These are phyloP conservation scores for Atractosteus spatula DNA, from an alignment of 2,113 vertebrate species.

Conservation along the genomic window DNA sequence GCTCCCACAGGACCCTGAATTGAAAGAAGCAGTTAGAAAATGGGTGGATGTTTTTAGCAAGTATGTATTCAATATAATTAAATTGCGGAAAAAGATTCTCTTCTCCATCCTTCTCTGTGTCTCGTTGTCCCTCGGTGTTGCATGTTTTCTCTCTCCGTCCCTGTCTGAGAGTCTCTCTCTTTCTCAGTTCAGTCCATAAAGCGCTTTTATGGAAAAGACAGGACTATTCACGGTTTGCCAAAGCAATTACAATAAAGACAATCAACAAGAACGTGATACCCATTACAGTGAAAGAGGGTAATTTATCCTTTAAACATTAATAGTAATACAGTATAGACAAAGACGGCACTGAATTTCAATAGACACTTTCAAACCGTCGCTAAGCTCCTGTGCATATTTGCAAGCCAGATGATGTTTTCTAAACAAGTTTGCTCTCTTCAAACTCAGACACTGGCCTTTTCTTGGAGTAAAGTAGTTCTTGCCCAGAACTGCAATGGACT, in stretches of 20 bases:
- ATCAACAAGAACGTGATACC: conserved; percentile 27
- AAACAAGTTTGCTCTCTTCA: conserved; percentile 3
- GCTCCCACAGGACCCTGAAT: too few species aligned
- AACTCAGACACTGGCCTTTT: too few species aligned
- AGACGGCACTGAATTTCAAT: conserved; percentile 16
- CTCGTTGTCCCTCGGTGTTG: conserved; percentile 16
- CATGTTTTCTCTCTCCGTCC: not conserved
- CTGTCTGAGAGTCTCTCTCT: conserved; percentile 8
- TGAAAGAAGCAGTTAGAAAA: too few species aligned
- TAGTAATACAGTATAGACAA: conserved; percentile 24
- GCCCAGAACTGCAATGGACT: too few species aligned
- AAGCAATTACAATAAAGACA: conserved; percentile 38
- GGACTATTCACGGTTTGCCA: conserved; percentile 30
- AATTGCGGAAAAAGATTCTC: not conserved
- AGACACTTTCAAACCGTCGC: conserved; percentile 23
- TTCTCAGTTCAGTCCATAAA: conserved; percentile 35
- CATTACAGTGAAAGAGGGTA: conserved; percentile 19
- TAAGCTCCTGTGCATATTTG: conserved; percentile 12
- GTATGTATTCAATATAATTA: conserved; percentile 6
- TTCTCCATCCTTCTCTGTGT: not conserved
- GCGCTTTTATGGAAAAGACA: conserved; percentile 24
- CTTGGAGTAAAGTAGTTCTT: too few species aligned
- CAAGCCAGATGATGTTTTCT: conserved; percentile 22
- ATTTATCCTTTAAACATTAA: conserved; percentile 40
- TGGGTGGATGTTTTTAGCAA: not conserved